Base-by-base conservation (phyloP, 1,140 invertebrate species). In the Ceratitis capitata region DNA sequence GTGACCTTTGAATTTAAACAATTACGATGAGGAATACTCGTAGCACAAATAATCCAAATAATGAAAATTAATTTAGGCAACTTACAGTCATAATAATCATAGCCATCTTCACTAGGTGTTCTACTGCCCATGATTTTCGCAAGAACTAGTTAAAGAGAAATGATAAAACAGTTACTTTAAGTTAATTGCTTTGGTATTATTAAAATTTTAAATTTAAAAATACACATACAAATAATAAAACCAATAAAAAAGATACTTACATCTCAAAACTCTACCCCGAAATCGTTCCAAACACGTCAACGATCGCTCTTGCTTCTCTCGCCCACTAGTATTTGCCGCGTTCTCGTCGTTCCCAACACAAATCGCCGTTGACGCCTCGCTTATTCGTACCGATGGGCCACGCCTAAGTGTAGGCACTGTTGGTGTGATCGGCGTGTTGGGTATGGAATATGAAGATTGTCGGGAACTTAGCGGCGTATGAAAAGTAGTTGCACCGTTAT, bases 41-140 rank as follows among this genome's bases (percentile, higher is more conserved):
- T n/a, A n/a, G n/a, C n/a, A n/a, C n/a, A n/a, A n/a, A n/a, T n/a
- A n/a, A n/a, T n/a, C n/a, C n/a, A n/a, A n/a, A 56, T 23, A 56
- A 56, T 1, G 19, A 56, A 74, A 74, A 19, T 1, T 42, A 3
- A 69, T 35, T 69, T 69, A 9, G 29, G 6, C 16, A 35, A 91
- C 90, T 91, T 86, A 91, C 90, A 91, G 82, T 91, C 90, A 88
- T 91, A 91, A 88, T 91, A 91, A 74, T 91, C 90, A 84, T 87
- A 91, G 88, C 88, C 87, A 88, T 91, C 90, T 85, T 91, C 90
- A 85, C 90, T 91, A 58, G 90, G 90, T 87, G 89, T 91, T 86
- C 89, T 89, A 87, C 90, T 91, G 86, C 90, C 90, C 90, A 91
- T 91, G 88, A 91, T 91, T 89, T 89, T 91, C 85, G 86, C 86